These are phyloP conservation scores for Halichondria panicea DNA, from an alignment of 37 sponge, comb jelly and placozoan species.

Conservation along the genomic window DNA sequence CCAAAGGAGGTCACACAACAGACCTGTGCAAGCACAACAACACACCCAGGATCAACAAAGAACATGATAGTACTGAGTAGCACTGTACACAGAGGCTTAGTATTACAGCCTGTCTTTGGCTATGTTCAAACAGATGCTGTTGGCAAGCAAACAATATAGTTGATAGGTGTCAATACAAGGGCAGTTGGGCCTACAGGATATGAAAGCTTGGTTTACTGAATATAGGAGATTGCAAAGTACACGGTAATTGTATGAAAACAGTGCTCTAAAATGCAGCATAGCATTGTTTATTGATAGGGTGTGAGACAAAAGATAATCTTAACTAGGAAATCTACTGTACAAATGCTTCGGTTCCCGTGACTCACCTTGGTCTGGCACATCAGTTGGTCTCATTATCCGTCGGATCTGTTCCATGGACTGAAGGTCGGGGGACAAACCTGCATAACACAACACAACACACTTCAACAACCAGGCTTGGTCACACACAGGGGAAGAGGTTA, in stretches of 20 bases:
- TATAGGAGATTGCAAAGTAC: background rate
- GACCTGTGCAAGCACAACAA: too few relatives aligned
- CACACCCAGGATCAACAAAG: background rate
- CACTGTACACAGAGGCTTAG: background rate
- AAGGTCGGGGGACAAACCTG: slow-evolving; percentile 92
- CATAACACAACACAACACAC: slow-evolving; percentile 8
- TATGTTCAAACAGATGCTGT: background rate
- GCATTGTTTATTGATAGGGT: too few relatives aligned
- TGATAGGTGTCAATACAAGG: background rate
- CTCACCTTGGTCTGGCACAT: slow-evolving; percentile 95
- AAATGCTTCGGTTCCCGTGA: background rate
- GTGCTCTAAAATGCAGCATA: too few relatives aligned
- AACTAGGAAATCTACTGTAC: background rate
- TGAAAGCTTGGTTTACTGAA: background rate
- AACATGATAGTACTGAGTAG: background rate
- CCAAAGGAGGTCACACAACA: slow-evolving; percentile 98
- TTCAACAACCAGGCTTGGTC: too few relatives aligned
- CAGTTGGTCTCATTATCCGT: slow-evolving; percentile 98
- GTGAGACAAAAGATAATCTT: too few relatives aligned
- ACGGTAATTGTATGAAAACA: background rate
- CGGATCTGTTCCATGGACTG: slow-evolving; percentile 99
- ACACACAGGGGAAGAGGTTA: too few relatives aligned
- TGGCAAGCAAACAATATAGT: background rate
- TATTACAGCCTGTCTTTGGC: background rate
- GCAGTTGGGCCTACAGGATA: background rate